Percentiles rank a stretch among this genome's conserved stretches.
phyloP scores from a whole-genome alignment of 2,797 vertebrate species.

The Oreortyx pictus region DNA sequence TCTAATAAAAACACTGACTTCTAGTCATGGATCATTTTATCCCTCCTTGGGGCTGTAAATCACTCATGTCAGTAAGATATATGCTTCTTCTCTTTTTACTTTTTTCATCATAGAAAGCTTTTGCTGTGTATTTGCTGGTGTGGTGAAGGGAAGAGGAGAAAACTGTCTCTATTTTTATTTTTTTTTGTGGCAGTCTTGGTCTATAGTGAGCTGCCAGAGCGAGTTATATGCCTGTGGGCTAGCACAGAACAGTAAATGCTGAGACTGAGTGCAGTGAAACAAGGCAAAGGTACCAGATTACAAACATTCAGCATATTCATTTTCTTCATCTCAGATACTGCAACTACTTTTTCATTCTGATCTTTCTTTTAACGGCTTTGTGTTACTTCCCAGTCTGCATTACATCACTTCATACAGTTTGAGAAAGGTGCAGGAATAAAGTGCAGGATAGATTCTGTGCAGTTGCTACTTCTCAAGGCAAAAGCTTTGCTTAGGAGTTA shows the following conservation, averaged over 20 bases:
- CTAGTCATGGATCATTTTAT: slow-evolving; percentile 65
- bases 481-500: background rate
- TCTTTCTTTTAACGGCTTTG: background rate
- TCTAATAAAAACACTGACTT: slow-evolving; percentile 59
- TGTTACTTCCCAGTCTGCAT: background rate
- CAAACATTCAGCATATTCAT: background rate
- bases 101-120: background rate
- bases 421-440: background rate
- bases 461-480: fast-evolving
- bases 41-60: slow-evolving; percentile 49
- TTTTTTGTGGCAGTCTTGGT: background rate
- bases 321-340: background rate
- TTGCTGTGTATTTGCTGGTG: background rate
- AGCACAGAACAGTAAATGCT: background rate
- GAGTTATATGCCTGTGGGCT: background rate
- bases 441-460: background rate
- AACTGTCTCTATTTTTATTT: background rate
- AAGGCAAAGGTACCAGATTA: background rate
- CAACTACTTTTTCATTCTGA: background rate
- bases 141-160: background rate
- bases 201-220: background rate
- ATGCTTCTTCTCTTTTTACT: background rate
- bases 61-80: slow-evolving; percentile 40
- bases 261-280: background rate
- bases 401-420: background rate